These are phyloP conservation scores for Epicampocera succincta DNA, from an alignment of 2,888 invertebrate species.

Conservation along the genomic window DNA sequence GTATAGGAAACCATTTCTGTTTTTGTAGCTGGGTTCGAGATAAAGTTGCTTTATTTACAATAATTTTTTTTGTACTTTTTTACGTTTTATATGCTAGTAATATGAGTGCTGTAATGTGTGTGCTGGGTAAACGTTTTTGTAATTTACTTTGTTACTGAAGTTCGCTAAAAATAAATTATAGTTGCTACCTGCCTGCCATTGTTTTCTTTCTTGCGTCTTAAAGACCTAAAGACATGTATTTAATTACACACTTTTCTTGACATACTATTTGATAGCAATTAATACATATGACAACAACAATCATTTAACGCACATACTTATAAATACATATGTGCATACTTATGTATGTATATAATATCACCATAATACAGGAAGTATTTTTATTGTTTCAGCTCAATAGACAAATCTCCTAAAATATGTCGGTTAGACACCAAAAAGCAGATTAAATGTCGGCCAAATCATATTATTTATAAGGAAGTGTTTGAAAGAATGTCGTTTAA, in stretches of 20 bases:
- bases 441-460: constrained; percentile 15
- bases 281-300: constrained; percentile 5
- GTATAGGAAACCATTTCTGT: no score
- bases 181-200: constrained; percentile 37
- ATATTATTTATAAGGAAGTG: constrained; percentile 45
- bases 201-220: constrained; percentile 20
- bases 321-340: neutral
- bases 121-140: no score
- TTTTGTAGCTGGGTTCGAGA: no score
- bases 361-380: constrained; percentile 51
- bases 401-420: constrained; percentile 23
- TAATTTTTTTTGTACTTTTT: no score
- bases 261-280: no score
- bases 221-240: constrained; percentile 44
- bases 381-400: constrained; percentile 32
- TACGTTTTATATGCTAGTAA: no score
- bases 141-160: neutral
- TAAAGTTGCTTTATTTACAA: no score
- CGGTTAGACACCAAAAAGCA: constrained; percentile 19
- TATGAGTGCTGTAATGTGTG: no score
- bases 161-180: constrained; percentile 23
- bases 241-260: constrained; percentile 52
- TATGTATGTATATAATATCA: constrained; percentile 6
- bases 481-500: neutral
- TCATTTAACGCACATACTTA: constrained; percentile 2